Percentiles rank a stretch among this genome's conserved stretches.
These are phyloP conservation scores for Mesorhabditis sp. DNA, from an alignment of 2,888 invertebrate genomes.

Conservation along the genomic window DNA sequence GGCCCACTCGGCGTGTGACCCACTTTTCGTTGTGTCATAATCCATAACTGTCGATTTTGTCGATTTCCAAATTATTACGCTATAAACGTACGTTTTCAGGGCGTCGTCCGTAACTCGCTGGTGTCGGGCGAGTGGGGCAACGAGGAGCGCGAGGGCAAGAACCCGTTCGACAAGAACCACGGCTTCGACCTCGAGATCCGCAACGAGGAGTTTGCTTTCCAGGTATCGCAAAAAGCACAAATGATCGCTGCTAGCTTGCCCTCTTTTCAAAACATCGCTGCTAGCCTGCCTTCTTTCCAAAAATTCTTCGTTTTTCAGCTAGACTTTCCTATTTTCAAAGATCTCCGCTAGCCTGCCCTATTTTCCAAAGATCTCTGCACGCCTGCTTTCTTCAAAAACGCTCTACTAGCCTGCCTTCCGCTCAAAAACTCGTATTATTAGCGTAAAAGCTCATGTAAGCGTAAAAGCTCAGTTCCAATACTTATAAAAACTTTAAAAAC, in stretches of 20 bases:
- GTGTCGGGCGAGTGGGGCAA: conserved; percentile 46
- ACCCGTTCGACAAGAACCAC: conserved; percentile 42
- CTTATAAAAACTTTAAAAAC: no score
- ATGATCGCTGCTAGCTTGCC: background rate
- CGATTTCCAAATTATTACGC: background rate
- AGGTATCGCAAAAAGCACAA: conserved; percentile 22
- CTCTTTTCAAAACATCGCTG: background rate
- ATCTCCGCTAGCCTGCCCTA: background rate
- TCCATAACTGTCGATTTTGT: background rate
- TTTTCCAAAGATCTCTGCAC: background rate
- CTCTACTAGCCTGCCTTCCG: no score
- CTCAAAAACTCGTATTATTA: no score
- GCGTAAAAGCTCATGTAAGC: no score
- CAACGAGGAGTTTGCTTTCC: conserved; percentile 49
- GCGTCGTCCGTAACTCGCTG: conserved; percentile 38
- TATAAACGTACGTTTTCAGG: conserved; percentile 19
- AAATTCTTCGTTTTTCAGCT: no score
- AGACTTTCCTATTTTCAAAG: no score
- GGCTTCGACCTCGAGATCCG: conserved; percentile 50
- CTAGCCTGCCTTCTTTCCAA: no score
- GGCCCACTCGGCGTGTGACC: no score
- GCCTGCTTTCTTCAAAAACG: no score
- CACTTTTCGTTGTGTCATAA: no score
- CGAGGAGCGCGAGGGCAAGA: conserved; percentile 46
- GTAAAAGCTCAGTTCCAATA: no score